A percentile compares a stretch with the other conserved stretches of the same genome.
These are phyloP conservation scores for Alectura lathami DNA, from an alignment of 2,113 vertebrate genomes.

Conservation along the genomic window DNA sequence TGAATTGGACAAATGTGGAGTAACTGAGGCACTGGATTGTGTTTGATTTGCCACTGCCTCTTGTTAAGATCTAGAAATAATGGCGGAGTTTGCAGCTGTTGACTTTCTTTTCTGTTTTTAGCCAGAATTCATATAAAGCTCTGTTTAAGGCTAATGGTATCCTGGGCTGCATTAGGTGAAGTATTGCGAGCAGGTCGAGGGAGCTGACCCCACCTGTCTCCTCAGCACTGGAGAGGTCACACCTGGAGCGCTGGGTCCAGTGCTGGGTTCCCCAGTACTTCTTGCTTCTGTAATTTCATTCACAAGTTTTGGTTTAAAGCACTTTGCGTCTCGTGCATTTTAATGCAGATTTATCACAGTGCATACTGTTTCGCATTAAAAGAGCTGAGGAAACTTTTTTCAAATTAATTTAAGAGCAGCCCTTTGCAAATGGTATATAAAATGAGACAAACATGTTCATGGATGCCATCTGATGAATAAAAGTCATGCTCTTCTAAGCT, in stretches of 20 bases:
- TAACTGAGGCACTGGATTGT: not conserved
- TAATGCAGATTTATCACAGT: not conserved
- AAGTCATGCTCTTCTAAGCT: not conserved
- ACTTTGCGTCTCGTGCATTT: not conserved
- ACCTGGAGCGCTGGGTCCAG: not conserved
- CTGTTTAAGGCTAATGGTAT: not conserved
- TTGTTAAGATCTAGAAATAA: not conserved
- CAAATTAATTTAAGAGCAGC: not conserved
- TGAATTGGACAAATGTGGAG: not conserved
- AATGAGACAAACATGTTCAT: rapidly evolving
- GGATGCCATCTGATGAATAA: not conserved
- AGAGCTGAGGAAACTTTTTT: not conserved
- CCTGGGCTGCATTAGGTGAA: not conserved
- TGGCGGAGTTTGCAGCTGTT: not conserved
- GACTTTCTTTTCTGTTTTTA: not conserved
- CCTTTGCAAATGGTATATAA: not conserved
- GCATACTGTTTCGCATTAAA: not conserved
- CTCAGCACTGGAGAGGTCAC: not conserved
- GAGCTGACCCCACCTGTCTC: not conserved
- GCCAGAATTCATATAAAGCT: not conserved
- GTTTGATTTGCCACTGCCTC: not conserved
- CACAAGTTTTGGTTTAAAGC: not conserved
- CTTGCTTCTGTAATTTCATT: not conserved
- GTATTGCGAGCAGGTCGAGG: not conserved
- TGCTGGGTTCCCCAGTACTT: not conserved